A percentile compares a stretch with the other conserved stretches of the same genome.
Conservation (phyloP, 53 echinoderm and acorn worm genomes). For the Actinopyga echinites region DNA sequence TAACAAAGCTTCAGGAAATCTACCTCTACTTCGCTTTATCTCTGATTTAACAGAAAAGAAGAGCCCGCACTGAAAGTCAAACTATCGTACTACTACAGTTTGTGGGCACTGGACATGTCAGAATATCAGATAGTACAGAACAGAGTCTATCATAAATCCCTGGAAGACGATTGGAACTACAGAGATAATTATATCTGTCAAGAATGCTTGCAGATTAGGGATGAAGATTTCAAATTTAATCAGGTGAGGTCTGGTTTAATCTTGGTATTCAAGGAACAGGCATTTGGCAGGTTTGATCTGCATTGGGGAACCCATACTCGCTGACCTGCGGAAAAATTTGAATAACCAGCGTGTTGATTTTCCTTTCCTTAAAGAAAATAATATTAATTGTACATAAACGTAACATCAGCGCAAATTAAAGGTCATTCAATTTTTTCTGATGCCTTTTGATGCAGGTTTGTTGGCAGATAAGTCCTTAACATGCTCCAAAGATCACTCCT, state of each 20-base stretch:
- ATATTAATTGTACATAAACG: too few relatives aligned
- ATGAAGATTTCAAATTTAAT: slow-evolving; percentile 72
- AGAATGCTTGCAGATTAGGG: slow-evolving; percentile 56
- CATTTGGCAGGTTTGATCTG: too few relatives aligned
- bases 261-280: too few relatives aligned
- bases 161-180: slow-evolving; percentile 88
- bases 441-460: too few relatives aligned
- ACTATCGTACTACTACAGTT: slow-evolving; percentile 70
- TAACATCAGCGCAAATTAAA: too few relatives aligned
- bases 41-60: not conserved
- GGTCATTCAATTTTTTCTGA: too few relatives aligned
- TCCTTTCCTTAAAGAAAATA: too few relatives aligned
- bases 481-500: too few relatives aligned
- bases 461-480: too few relatives aligned
- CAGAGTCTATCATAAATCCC: slow-evolving; percentile 79
- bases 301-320: too few relatives aligned
- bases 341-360: too few relatives aligned
- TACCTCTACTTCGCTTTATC: not conserved
- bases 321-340: too few relatives aligned
- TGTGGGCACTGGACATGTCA: slow-evolving; percentile 67
- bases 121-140: slow-evolving; percentile 58
- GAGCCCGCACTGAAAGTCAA: slow-evolving; percentile 14
- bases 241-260: slow-evolving; percentile 53
- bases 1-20: not conserved
- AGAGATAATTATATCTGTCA: slow-evolving; percentile 84